Evolutionary conservation across 1,140 invertebrate species (phyloP).

Genomic region (Phortica variegata): DNA sequence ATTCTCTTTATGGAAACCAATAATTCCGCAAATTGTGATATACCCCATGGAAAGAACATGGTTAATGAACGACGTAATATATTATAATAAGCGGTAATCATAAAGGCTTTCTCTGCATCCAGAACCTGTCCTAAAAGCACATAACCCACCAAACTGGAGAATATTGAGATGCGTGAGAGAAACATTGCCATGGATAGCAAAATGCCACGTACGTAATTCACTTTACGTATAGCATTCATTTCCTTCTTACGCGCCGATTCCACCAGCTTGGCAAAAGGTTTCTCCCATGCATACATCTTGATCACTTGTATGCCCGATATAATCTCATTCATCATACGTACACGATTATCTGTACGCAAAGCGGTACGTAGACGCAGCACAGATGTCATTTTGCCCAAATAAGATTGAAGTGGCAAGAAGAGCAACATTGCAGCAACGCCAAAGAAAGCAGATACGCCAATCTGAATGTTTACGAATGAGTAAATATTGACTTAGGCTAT

Average conservation of each 20-base stretch:
- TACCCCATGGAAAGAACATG: constrained; percentile 66
- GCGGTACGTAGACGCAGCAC: constrained; percentile 67
- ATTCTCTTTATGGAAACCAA: constrained; percentile 68
- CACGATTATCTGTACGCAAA: constrained; percentile 75
- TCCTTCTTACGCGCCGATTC: constrained; percentile 59
- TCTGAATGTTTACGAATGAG: no score
- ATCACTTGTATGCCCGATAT: constrained; percentile 78
- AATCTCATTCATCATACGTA: constrained; percentile 86
- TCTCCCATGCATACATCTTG: constrained; percentile 90
- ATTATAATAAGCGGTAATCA: constrained; percentile 73
- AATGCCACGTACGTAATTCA: constrained; percentile 70
- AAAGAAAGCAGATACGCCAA: constrained; percentile 64
- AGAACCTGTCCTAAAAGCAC: constrained; percentile 63
- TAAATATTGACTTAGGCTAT: no score
- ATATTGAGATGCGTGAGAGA: constrained; percentile 73
- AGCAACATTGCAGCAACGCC: constrained; percentile 76
- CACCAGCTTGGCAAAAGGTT: constrained; percentile 69
- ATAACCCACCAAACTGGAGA: constrained; percentile 73
- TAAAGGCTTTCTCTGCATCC: constrained; percentile 69
- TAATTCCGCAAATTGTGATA: constrained; percentile 67
- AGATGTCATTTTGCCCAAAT: constrained; percentile 69
- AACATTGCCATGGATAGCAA: constrained; percentile 73
- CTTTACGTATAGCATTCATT: constrained; percentile 63
- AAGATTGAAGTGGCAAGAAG: constrained; percentile 81
- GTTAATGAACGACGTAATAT: constrained; percentile 71